These are phyloP conservation scores for Siphamia tubifer DNA, from an alignment of 2,113 vertebrate genomes.

Conservation along the genomic window DNA sequence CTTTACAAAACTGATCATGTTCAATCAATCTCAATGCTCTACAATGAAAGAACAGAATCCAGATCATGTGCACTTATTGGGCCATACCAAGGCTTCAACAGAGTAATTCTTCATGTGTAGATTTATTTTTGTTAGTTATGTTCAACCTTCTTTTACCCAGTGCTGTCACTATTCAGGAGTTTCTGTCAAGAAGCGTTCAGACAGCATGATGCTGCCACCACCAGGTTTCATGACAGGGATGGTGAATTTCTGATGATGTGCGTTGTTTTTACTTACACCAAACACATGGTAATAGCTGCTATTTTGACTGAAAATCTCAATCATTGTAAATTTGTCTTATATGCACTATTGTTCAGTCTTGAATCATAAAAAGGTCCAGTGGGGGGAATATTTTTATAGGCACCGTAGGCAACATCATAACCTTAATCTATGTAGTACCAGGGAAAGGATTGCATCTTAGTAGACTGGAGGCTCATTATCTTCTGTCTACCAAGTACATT, in stretches of 20 bases:
- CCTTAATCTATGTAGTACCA: conserved; percentile 46
- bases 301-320: neutral
- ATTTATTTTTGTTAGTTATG: no score
- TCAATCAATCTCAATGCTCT: no score
- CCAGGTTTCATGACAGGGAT: conserved; percentile 13
- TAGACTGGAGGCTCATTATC: conserved; percentile 34
- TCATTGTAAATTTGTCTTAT: neutral
- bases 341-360: conserved; percentile 3
- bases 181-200: neutral
- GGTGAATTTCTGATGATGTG: neutral
- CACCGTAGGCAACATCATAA: conserved; percentile 38
- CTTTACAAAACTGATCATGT: no score
- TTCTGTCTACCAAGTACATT: conserved; percentile 7
- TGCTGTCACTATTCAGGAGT: neutral
- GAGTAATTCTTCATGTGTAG: no score
- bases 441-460: conserved; percentile 49
- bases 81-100: no score
- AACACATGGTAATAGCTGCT: conserved; percentile 10
- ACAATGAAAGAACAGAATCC: no score
- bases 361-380: conserved; percentile 10
- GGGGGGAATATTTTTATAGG: conserved; percentile 23
- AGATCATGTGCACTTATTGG: no score
- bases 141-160: no score
- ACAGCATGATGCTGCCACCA: no score
- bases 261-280: neutral